A percentile compares a stretch with the other conserved stretches of the same genome.
Conservation (phyloP, 2,888 invertebrate species). For the Argynnis bischoffii region DNA sequence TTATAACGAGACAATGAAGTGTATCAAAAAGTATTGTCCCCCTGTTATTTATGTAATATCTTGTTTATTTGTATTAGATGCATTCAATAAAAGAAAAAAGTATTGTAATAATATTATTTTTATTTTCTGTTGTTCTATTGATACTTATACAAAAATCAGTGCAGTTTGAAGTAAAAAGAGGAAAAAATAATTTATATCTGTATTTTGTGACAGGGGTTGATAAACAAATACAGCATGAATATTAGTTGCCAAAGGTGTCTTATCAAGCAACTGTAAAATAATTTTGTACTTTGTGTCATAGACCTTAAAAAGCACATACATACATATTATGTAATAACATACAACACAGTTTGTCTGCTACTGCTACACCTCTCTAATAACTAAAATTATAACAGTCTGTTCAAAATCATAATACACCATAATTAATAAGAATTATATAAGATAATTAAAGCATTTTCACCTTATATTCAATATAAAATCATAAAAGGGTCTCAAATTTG, state of each 20-base stretch:
- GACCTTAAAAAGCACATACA: background rate
- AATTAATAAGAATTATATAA: slow-evolving; percentile 75
- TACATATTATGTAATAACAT: slow-evolving; percentile 21
- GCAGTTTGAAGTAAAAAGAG: slow-evolving; percentile 59
- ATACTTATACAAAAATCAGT: slow-evolving; percentile 72
- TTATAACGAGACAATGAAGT: no score
- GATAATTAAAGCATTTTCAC: slow-evolving; percentile 82
- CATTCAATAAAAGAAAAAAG: slow-evolving; percentile 39
- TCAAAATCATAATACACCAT: slow-evolving; percentile 80
- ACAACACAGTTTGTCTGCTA: slow-evolving; percentile 34
- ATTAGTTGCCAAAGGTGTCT: slow-evolving; percentile 35
- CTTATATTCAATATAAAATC: slow-evolving; percentile 80
- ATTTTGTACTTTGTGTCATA: slow-evolving; percentile 6
- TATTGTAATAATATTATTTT: slow-evolving; percentile 51
- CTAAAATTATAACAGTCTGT: slow-evolving; percentile 82
- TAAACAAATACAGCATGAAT: slow-evolving; percentile 26
- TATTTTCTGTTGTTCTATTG: slow-evolving; percentile 63
- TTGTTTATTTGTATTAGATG: background rate
- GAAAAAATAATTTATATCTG: slow-evolving; percentile 60
- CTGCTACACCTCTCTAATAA: slow-evolving; percentile 60
- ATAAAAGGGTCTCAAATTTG: slow-evolving; percentile 69
- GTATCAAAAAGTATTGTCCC: no score
- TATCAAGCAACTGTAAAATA: slow-evolving; percentile 1
- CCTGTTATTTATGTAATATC: no score
- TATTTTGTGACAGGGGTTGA: slow-evolving; percentile 59